These are phyloP conservation scores for Odontesthes bonariensis DNA, from an alignment of 2,113 vertebrate genomes.

Conservation along the genomic window DNA sequence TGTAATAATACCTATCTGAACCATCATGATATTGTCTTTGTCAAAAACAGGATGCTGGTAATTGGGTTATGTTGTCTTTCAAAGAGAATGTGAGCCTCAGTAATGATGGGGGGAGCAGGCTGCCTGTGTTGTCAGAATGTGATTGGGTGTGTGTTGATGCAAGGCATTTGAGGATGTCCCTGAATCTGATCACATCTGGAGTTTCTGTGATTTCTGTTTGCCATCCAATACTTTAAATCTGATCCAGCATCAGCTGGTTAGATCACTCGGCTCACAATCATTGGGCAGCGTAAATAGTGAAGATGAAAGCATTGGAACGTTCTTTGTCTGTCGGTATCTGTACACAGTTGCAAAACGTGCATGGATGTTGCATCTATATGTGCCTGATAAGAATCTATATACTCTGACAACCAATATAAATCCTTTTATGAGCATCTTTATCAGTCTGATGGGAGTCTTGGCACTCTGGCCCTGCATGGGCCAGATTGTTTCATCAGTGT, in stretches of 20 bases:
- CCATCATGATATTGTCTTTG: slow-evolving; percentile 38
- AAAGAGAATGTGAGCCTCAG: slow-evolving; percentile 64
- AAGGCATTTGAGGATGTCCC: slow-evolving; percentile 59
- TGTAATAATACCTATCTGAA: slow-evolving; percentile 44
- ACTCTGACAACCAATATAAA: slow-evolving; percentile 79
- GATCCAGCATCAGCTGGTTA: slow-evolving; percentile 66
- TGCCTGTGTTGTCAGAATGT: slow-evolving; percentile 57
- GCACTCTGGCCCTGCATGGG: slow-evolving; percentile 61
- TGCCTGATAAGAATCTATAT: slow-evolving; percentile 70
- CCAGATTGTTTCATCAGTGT: slow-evolving; percentile 77
- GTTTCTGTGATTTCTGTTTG: slow-evolving; percentile 71
- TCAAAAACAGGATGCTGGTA: slow-evolving; percentile 68
- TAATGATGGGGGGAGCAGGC: slow-evolving; percentile 61
- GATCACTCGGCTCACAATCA: slow-evolving; percentile 53
- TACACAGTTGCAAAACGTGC: slow-evolving; percentile 15
- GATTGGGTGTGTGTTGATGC: slow-evolving; percentile 55
- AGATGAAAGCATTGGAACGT: slow-evolving; percentile 50
- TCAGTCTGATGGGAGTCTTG: slow-evolving; percentile 65
- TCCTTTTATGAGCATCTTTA: slow-evolving; percentile 80
- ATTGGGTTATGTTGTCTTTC: slow-evolving; percentile 70
- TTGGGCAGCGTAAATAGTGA: slow-evolving; percentile 51
- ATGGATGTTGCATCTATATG: slow-evolving; percentile 68
- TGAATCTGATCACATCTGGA: slow-evolving; percentile 65
- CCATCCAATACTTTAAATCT: slow-evolving; percentile 74
- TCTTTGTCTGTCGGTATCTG: slow-evolving; percentile 15